A percentile compares a stretch with the other conserved stretches of the same genome.
These are phyloP conservation scores for Hiodon tergisus DNA, from an alignment of 2,113 vertebrate genomes.

Conservation along the genomic window DNA sequence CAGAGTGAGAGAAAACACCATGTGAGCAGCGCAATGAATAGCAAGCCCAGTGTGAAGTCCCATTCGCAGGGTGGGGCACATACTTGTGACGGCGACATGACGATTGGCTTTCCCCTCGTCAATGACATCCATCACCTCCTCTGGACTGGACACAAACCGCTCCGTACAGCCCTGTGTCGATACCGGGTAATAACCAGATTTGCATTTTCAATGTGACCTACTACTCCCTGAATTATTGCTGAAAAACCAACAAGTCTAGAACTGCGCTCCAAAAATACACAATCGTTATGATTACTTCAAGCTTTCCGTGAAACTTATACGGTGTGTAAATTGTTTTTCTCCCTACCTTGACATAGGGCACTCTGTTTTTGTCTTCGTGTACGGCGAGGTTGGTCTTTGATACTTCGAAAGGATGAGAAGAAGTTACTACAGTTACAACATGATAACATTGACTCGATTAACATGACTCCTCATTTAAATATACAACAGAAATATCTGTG, in stretches of 20 bases:
- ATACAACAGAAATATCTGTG: not conserved
- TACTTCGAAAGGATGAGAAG: slow-evolving; percentile 50
- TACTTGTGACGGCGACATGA: slow-evolving; percentile 82
- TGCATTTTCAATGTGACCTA: not conserved
- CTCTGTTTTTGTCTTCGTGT: slow-evolving; percentile 84
- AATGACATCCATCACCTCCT: slow-evolving; percentile 81
- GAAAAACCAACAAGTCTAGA: not conserved
- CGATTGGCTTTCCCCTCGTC: slow-evolving; percentile 83
- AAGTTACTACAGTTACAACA: not conserved
- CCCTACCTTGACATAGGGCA: slow-evolving; percentile 79
- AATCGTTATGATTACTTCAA: not conserved
- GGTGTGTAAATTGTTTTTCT: no score
- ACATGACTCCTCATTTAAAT: not conserved
- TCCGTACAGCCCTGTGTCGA: slow-evolving; percentile 74
- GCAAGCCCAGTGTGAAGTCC: not conserved
- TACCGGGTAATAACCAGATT: not conserved
- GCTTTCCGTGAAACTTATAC: not conserved
- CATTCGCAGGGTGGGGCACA: slow-evolving; percentile 33
- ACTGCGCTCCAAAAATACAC: not conserved
- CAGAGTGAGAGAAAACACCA: not conserved
- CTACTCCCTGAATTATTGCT: not conserved
- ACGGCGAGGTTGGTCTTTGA: slow-evolving; percentile 82
- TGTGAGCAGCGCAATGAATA: not conserved
- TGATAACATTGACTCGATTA: not conserved
- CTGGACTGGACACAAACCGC: slow-evolving; percentile 78